phyloP scores from a whole-genome alignment of 2,113 vertebrate species.

The Centrocercus urophasianus region DNA sequence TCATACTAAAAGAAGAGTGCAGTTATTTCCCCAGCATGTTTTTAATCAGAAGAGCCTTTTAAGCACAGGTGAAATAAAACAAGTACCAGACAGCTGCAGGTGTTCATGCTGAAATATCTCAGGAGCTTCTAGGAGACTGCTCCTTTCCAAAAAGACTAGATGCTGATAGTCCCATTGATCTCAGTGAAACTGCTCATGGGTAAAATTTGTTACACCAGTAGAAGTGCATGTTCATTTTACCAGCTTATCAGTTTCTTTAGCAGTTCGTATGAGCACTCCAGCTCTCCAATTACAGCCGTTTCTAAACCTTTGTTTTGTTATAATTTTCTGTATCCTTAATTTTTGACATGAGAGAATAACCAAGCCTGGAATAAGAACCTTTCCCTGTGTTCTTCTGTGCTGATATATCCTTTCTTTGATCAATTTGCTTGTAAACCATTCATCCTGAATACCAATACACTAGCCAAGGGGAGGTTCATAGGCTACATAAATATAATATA shows the following conservation, averaged over 20 bases:
- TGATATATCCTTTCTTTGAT: background rate
- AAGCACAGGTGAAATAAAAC: background rate
- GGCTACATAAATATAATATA: background rate
- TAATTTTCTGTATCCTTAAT: background rate
- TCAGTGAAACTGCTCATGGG: background rate
- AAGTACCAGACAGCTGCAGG: background rate
- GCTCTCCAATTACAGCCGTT: background rate
- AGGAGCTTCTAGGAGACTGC: background rate
- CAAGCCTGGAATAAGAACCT: background rate
- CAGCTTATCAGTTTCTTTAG: background rate
- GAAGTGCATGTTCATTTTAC: background rate
- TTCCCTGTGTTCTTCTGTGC: background rate
- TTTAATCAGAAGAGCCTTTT: slow-evolving; percentile 11
- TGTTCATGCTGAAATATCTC: background rate
- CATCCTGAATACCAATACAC: background rate
- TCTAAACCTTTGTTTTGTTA: background rate
- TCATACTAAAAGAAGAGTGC: slow-evolving; percentile 9
- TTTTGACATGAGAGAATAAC: background rate
- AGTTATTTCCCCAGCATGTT: slow-evolving; percentile 6
- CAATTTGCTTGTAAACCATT: background rate
- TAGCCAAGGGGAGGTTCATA: background rate
- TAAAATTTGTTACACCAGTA: background rate
- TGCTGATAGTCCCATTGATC: background rate
- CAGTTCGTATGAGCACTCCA: background rate
- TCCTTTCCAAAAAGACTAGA: background rate